These are phyloP conservation scores for Phalacrocorax aristotelis DNA, from an alignment of 2,113 vertebrate species.

Conservation along the genomic window DNA sequence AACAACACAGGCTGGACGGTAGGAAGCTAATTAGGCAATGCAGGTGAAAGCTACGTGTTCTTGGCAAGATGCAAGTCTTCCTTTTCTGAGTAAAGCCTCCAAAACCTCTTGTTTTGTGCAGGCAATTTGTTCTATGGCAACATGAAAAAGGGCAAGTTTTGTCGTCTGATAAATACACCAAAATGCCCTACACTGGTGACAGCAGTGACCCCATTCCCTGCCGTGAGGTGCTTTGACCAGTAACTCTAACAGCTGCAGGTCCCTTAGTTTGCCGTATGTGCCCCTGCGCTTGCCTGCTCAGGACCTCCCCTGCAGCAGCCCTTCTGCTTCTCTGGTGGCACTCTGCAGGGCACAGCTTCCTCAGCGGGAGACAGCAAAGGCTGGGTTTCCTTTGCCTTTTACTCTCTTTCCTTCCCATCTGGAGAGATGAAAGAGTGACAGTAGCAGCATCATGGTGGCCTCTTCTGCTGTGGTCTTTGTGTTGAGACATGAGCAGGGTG, in stretches of 20 bases:
- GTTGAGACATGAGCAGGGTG: background rate
- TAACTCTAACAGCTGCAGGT: background rate
- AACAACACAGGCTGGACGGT: background rate
- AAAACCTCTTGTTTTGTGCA: background rate
- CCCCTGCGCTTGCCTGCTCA: rapidly evolving
- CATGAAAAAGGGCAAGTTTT: background rate
- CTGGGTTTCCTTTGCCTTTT: background rate
- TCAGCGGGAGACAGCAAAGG: rapidly evolving
- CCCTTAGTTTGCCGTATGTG: background rate
- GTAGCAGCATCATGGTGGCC: background rate
- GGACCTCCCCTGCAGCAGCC: background rate
- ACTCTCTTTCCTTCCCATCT: background rate
- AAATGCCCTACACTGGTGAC: background rate
- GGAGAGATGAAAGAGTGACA: background rate
- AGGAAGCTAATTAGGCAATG: background rate
- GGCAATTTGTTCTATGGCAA: background rate
- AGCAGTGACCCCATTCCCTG: background rate
- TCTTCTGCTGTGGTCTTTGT: background rate
- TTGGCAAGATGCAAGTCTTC: background rate
- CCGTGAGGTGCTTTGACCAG: background rate
- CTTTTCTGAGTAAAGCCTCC: background rate
- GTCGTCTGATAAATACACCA: background rate
- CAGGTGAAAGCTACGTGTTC: background rate
- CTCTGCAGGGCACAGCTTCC: background rate
- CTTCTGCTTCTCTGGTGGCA: background rate